Conservation (phyloP, 1,140 invertebrate species). For the Apis cerana region DNA sequence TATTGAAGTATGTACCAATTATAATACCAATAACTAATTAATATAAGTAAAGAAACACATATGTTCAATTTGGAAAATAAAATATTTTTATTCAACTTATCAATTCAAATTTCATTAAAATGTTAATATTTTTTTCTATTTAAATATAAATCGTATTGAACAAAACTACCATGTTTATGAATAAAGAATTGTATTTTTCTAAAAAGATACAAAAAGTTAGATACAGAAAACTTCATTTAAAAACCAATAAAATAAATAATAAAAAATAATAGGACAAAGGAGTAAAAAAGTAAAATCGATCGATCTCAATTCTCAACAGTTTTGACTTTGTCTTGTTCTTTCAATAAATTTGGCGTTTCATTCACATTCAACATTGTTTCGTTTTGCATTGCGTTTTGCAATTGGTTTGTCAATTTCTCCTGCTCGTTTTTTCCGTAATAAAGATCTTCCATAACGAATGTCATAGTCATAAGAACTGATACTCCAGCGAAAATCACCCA, state of each 20-base stretch:
- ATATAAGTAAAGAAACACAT: too few relatives aligned
- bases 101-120: too few relatives aligned
- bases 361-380: background rate
- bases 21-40: too few relatives aligned
- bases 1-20: too few relatives aligned
- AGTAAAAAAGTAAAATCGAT: background rate
- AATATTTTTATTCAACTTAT: too few relatives aligned
- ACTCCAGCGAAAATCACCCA: constrained; percentile 70
- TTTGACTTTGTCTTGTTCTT: background rate
- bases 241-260: background rate
- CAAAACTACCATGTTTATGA: too few relatives aligned
- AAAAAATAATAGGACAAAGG: background rate
- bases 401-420: background rate
- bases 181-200: background rate
- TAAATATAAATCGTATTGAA: too few relatives aligned
- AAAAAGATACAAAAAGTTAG: background rate
- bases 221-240: background rate
- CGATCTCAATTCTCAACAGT: background rate
- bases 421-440: constrained; percentile 25
- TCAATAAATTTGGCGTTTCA: background rate
- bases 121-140: too few relatives aligned
- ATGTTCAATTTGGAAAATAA: too few relatives aligned
- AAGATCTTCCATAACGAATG: constrained; percentile 59
- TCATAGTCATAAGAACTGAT: constrained; percentile 56
- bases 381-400: background rate